Percentiles rank a stretch among this genome's conserved stretches.
These are phyloP conservation scores for Mormyrus iriodes DNA, from an alignment of 2,113 vertebrate genomes.

Conservation along the genomic window DNA sequence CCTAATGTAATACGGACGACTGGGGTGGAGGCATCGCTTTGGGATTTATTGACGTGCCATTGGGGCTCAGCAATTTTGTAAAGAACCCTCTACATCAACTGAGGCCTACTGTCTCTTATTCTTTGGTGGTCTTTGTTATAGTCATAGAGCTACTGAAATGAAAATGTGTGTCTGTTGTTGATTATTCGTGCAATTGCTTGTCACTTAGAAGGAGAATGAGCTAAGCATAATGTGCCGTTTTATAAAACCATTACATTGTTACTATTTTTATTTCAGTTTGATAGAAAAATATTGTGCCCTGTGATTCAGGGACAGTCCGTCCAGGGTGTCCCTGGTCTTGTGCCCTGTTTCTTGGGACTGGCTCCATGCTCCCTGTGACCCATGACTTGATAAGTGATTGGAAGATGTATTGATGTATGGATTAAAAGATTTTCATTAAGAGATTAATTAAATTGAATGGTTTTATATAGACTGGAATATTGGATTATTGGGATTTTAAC, in stretches of 20 bases:
- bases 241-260: background rate
- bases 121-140: background rate
- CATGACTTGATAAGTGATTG: background rate
- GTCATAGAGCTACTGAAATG: background rate
- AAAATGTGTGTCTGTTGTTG: background rate
- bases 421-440: background rate
- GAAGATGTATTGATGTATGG: background rate
- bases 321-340: background rate
- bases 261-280: background rate
- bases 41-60: background rate
- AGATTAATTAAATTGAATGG: background rate
- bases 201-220: background rate
- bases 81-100: background rate
- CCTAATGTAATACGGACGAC: conserved; percentile 25
- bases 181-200: background rate
- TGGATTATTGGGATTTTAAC: background rate
- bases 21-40: conserved; percentile 7
- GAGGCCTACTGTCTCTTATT: background rate
- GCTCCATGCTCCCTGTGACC: background rate
- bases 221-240: background rate
- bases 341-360: background rate
- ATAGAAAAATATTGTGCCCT: background rate
- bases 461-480: background rate
- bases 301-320: background rate
- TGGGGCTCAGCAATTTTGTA: background rate